phyloP scores from a whole-genome alignment of 2,888 invertebrate species.

The Ormia ochracea region DNA sequence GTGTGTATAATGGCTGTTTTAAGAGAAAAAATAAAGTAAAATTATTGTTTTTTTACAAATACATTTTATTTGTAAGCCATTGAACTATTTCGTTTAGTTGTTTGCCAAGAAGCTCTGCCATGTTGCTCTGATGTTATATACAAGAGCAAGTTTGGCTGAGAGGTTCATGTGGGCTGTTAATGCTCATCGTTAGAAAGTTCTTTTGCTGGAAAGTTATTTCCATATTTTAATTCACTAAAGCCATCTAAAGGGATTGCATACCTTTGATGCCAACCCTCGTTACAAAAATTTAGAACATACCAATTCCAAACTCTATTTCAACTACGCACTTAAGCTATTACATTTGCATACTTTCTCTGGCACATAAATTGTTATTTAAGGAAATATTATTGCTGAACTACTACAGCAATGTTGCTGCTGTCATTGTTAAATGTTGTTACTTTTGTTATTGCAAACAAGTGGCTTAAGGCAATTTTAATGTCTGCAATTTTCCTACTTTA shows the following conservation, averaged over 20 bases:
- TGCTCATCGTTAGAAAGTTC: too few species aligned
- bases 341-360: background rate
- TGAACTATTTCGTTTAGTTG: too few species aligned
- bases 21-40: too few species aligned
- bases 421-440: constrained; percentile 45
- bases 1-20: too few species aligned
- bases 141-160: too few species aligned
- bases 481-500: constrained; percentile 60
- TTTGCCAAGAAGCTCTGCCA: too few species aligned
- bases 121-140: too few species aligned
- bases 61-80: too few species aligned
- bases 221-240: too few species aligned
- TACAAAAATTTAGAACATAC: background rate
- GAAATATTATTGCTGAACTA: constrained; percentile 51
- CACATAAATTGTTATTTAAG: constrained; percentile 39
- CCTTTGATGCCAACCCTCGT: background rate
- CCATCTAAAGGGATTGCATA: background rate
- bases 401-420: constrained; percentile 30
- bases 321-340: background rate
- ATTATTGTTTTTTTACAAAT: too few species aligned
- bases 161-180: too few species aligned
- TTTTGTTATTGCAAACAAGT: constrained; percentile 61
- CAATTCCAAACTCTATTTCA: background rate
- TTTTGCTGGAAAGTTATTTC: too few species aligned
- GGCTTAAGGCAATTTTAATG: constrained; percentile 62